Evolutionary conservation across 2,113 vertebrate species (phyloP).

Genomic region (Maccullochella peelii): DNA sequence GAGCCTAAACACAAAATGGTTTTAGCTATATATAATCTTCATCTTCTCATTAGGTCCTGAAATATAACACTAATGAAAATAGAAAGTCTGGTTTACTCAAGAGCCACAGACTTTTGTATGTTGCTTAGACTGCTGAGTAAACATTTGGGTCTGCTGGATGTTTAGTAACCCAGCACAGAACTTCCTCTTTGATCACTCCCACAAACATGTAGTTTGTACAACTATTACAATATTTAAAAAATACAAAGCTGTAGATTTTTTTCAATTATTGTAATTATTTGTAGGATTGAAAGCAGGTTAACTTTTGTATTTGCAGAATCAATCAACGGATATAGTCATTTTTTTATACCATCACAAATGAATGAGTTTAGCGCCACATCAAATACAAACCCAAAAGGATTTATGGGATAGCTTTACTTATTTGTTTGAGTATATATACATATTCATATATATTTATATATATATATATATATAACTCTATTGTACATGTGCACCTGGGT

Average conservation of each 20-base stretch:
- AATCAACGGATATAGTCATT: background rate
- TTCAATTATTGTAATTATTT: background rate
- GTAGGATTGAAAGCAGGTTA: background rate
- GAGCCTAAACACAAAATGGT: background rate
- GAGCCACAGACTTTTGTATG: conserved; percentile 17
- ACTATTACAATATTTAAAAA: background rate
- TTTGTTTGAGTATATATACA: background rate
- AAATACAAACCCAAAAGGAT: background rate
- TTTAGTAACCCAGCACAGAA: conserved; percentile 45
- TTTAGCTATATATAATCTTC: too few relatives aligned
- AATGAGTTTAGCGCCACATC: background rate
- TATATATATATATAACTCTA: background rate
- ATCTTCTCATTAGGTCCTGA: too few relatives aligned
- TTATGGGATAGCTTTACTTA: background rate
- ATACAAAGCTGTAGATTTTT: background rate
- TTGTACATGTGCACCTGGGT: too few relatives aligned
- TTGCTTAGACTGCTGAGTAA: conserved; percentile 58
- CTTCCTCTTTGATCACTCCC: conserved; percentile 52
- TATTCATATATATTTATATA: too few relatives aligned
- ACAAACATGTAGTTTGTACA: background rate
- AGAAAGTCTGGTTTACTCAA: background rate
- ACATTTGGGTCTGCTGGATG: conserved; percentile 37
- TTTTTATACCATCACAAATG: background rate
- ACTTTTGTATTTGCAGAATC: background rate
- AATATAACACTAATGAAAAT: too few relatives aligned